Evolutionary conservation across 2,888 invertebrate species (phyloP).

Genomic region (Dynastes grantii): DNA sequence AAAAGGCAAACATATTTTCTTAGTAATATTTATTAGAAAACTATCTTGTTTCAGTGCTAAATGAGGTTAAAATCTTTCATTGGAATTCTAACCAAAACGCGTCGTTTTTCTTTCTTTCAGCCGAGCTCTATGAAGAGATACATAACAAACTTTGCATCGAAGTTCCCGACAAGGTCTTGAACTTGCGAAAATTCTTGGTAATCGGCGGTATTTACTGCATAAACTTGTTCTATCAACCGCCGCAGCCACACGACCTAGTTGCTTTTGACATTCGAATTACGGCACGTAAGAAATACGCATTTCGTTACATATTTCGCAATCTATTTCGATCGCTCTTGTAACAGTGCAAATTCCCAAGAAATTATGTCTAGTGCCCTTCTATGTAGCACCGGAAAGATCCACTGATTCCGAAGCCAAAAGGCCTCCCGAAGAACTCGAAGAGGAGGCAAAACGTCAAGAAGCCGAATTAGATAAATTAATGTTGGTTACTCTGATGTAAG

Average conservation of each 20-base stretch:
- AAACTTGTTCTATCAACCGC: conserved; percentile 83
- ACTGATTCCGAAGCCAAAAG: conserved; percentile 78
- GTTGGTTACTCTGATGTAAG: conserved; percentile 81
- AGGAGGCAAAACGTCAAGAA: conserved; percentile 83
- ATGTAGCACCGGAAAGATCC: conserved; percentile 80
- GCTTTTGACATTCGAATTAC: conserved; percentile 72
- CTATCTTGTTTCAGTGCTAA: too few relatives aligned
- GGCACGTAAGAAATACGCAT: conserved; percentile 71
- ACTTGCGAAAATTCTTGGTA: conserved; percentile 82
- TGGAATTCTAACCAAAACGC: too few relatives aligned
- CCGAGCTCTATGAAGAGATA: conserved; percentile 69
- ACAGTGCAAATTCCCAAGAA: conserved; percentile 76
- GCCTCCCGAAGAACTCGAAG: conserved; percentile 86
- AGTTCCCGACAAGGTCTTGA: conserved; percentile 76
- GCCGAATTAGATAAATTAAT: conserved; percentile 82
- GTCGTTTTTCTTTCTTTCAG: conserved; percentile 66
- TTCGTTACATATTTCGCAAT: not conserved
- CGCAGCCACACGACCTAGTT: conserved; percentile 79
- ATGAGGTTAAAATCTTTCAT: too few relatives aligned
- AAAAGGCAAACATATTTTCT: too few relatives aligned
- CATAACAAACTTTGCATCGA: conserved; percentile 66
- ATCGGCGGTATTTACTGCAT: conserved; percentile 85
- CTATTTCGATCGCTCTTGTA: not conserved
- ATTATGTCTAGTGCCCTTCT: conserved; percentile 76
- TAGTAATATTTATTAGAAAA: too few relatives aligned